A percentile compares a stretch with the other conserved stretches of the same genome.
phyloP scores from a whole-genome alignment of 2,888 invertebrate species.

The Drosophila meridionalis region DNA sequence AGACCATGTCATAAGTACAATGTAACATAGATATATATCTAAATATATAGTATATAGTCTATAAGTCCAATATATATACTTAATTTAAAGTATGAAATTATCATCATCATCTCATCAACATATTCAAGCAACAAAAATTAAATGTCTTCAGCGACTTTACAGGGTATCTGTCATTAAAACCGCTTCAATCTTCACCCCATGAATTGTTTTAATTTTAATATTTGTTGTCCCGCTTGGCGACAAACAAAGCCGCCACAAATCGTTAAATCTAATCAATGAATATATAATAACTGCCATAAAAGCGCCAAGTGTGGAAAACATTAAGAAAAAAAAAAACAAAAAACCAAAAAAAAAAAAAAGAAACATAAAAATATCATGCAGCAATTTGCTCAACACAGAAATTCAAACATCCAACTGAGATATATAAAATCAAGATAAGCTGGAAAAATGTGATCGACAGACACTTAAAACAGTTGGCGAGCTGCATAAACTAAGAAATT shows the following conservation, averaged over 20 bases:
- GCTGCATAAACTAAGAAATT: constrained; percentile 56
- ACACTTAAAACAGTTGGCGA: constrained; percentile 64
- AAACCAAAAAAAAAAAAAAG: constrained; percentile 38
- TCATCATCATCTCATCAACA: background rate
- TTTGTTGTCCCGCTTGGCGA: constrained; percentile 21
- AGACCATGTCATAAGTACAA: too few relatives aligned
- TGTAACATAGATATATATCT: too few relatives aligned
- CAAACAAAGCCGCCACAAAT: constrained; percentile 35
- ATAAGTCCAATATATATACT: background rate
- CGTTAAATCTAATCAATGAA: constrained; percentile 72
- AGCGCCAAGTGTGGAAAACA: constrained; percentile 74
- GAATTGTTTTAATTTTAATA: constrained; percentile 47
- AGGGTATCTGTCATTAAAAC: constrained; percentile 6
- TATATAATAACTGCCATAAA: constrained; percentile 70
- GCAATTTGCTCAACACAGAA: constrained; percentile 38
- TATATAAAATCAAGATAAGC: constrained; percentile 11
- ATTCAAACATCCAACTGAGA: background rate
- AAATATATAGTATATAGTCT: too few relatives aligned
- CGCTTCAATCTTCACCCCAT: background rate
- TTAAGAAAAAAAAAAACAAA: constrained; percentile 45
- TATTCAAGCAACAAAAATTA: background rate
- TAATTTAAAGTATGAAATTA: too few relatives aligned
- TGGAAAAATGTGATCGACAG: constrained; percentile 23
- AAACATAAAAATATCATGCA: constrained; percentile 26
- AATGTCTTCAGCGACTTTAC: background rate